phyloP scores from a whole-genome alignment of 35 echinoderm and acorn worm species.

The Acanthaster planci region DNA sequence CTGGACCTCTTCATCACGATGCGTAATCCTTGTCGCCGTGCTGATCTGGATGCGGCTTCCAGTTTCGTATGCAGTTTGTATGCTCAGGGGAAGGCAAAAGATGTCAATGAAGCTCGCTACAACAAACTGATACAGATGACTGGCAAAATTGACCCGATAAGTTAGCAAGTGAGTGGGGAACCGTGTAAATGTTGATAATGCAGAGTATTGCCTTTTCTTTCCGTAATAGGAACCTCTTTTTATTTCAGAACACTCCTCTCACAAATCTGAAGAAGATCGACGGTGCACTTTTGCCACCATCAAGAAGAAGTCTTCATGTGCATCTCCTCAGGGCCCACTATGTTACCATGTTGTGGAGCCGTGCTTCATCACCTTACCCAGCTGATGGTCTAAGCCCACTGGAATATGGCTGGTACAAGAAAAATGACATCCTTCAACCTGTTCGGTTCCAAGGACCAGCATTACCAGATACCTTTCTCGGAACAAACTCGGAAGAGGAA shows the following conservation, averaged over 20 bases:
- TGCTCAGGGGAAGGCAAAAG: conserved; percentile 47
- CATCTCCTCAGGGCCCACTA: conserved; percentile 30
- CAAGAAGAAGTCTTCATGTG: conserved; percentile 33
- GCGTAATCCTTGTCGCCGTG: background rate
- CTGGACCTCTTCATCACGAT: conserved; percentile 57
- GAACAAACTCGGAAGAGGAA: no score
- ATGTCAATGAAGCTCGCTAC: conserved; percentile 72
- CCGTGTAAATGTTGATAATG: background rate
- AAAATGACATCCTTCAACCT: background rate
- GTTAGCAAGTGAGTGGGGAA: background rate
- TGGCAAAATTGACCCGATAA: conserved; percentile 65
- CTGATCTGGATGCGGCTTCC: conserved; percentile 58
- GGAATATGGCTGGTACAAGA: conserved; percentile 32
- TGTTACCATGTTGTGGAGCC: conserved; percentile 57
- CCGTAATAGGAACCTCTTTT: background rate
- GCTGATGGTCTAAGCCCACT: conserved; percentile 38
- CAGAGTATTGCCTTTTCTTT: background rate
- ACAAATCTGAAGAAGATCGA: conserved; percentile 57
- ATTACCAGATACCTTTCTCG: no score
- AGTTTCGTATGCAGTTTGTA: conserved; percentile 72
- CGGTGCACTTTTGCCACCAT: conserved; percentile 65
- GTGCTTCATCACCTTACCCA: conserved; percentile 44
- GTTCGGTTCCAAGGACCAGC: no score
- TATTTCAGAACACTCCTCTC: conserved; percentile 38
- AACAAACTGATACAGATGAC: conserved; percentile 70